Base-by-base conservation (phyloP, 37 sponge, comb jelly and placozoan genomes). In the Dysidea cf. avara region DNA sequence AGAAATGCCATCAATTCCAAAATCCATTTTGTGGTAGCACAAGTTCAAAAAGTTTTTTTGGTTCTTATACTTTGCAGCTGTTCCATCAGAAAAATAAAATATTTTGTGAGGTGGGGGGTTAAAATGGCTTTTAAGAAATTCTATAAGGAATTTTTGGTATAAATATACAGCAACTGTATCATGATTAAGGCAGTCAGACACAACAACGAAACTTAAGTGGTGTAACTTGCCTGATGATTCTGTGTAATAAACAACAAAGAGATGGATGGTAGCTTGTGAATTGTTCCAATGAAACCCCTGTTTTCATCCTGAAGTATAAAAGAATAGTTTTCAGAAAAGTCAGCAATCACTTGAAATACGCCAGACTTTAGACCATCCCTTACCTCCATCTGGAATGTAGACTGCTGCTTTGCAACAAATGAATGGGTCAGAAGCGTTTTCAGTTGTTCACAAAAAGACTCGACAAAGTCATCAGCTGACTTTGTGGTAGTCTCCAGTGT, bases 271-370 rank as follows among this genome's bases (percentile, higher is more conserved):
- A 26, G 82, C 82, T 40, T 81, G 82, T 36, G 82, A 64, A 31
- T 81, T 72, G 35, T 81, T 81, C 82, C 82, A 81, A 37, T 81
- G 82, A 36, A 72, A 81, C 7, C 74, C 82, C 38, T 81, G 22
- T 66, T 67, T 37, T 73, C 74, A 64, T 81, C 82, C 52, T 81
- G 72, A 13, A 81, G 33, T 21, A 81, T 33, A 69, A 81, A 81
- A n/a, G 74, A 50, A 72, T 81, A 81, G 53, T 69, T 80, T 43
- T 78, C 79, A 54, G 79, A 59, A 71, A 80, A 80, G 33, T 80
- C 81, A 34, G 64, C 71, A 2, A 17, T 32, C 24, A 75, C 25
- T 22, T 62, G 33, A 55, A 54, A 33, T n/a, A 56, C 56, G 35
- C 64, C 38, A 63, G 35, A 37, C 64, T 21, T 20, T 39, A 63